phyloP scores from a whole-genome alignment of 2,888 invertebrate genomes.

The Cheilosia soror region DNA sequence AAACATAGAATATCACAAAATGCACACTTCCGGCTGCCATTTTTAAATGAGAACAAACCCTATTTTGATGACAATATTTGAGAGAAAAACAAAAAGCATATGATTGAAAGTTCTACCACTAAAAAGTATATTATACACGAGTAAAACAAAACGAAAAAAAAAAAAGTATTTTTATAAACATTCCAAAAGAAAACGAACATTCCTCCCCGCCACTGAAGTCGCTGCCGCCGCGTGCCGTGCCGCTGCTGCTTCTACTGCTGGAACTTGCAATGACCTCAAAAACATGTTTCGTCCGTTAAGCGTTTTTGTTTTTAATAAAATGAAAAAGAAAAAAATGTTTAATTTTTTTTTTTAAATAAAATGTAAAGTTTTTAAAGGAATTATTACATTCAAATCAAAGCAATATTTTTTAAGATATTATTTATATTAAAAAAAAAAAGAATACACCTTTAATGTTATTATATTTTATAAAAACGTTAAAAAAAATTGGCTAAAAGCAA shows the following conservation, averaged over 20 bases:
- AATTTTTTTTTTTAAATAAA: constrained; percentile 39
- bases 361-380: constrained; percentile 53
- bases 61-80: constrained; percentile 74
- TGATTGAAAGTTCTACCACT: constrained; percentile 42
- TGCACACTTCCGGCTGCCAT: constrained; percentile 72
- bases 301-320: constrained; percentile 34
- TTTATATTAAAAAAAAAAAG: constrained; percentile 63
- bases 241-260: constrained; percentile 62
- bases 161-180: constrained; percentile 67
- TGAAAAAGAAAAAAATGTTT: constrained; percentile 17
- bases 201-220: constrained; percentile 72
- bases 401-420: constrained; percentile 72
- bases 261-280: constrained; percentile 74
- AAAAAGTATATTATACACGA: constrained; percentile 54
- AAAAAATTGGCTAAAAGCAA: constrained; percentile 59
- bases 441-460: constrained; percentile 54
- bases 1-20: constrained; percentile 30
- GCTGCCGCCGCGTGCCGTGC: constrained; percentile 11
- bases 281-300: constrained; percentile 75
- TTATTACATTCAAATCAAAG: constrained; percentile 68
- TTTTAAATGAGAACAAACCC: constrained; percentile 46
- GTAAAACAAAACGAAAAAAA: constrained; percentile 38
- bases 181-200: constrained; percentile 70
- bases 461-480: constrained; percentile 58
- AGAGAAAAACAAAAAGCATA: background rate